A percentile compares a stretch with the other conserved stretches of the same genome.
Evolutionary conservation across 2,888 invertebrate species (phyloP).

Genomic region (Chromoteleia sp.): DNA sequence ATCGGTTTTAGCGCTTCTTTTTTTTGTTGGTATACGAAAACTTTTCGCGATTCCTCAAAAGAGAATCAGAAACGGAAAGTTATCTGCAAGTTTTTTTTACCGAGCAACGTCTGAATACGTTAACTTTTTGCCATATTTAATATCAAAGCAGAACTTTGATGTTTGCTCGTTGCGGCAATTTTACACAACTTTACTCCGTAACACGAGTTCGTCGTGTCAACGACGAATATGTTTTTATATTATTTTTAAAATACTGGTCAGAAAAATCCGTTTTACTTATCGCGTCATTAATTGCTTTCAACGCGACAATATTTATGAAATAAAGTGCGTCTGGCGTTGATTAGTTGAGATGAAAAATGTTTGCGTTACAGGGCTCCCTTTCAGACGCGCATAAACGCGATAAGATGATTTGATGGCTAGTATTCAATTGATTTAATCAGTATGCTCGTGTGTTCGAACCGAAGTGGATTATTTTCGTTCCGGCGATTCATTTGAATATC

Average conservation of each 20-base stretch:
- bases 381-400: conserved; percentile 22
- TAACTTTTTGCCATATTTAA: conserved; percentile 28
- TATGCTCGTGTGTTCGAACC: conserved; percentile 57
- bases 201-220: conserved; percentile 4
- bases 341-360: conserved; percentile 19
- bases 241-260: not conserved
- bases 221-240: not conserved
- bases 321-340: conserved; percentile 9
- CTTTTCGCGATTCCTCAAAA: conserved; percentile 8
- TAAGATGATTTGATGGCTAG: conserved; percentile 43
- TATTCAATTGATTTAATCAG: conserved; percentile 60
- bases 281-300: conserved; percentile 14
- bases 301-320: conserved; percentile 32
- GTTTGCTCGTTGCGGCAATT: conserved; percentile 6
- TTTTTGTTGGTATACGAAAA: conserved; percentile 11
- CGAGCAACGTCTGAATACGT: conserved; percentile 14
- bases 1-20: conserved; percentile 3
- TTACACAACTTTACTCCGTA: not conserved
- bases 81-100: conserved; percentile 6
- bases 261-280: conserved; percentile 12
- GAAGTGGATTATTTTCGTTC: conserved; percentile 61
- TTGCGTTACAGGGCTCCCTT: conserved; percentile 9
- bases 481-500: conserved; percentile 63
- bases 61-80: conserved; percentile 10
- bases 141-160: conserved; percentile 22